Base-by-base conservation (phyloP, 2,888 invertebrate genomes). In the Cryptophagus acutangulus region DNA sequence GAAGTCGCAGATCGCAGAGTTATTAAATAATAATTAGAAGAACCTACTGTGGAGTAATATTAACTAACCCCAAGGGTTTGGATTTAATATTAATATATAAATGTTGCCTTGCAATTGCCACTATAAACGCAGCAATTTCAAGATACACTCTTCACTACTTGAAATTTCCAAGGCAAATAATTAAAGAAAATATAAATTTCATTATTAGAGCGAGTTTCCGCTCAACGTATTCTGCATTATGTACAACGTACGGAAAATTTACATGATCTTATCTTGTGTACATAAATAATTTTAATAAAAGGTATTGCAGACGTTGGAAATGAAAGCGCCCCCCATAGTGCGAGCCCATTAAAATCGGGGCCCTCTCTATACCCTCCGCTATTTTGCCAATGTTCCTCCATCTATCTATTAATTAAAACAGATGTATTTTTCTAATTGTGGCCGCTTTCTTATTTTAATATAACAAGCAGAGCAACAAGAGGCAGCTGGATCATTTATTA, bases 11-110 rank as follows among this genome's bases (percentile, higher is more conserved):
- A 57, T 61, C 26, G 26, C 26, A 54, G 49, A 51, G 60, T 68
- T 68, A 69, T 69, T 69, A 70, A 69, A 69, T 67, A 65, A 66
- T 68, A 67, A 69, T 69, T 69, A 68, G 63, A 40, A 49, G 58
- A 61, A 61, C 63, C 59, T 60, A 63, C 59, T 61, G 61, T 60
- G 61, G 51, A 54, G 61, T 59, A 60, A 57, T 64, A 63, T 62
- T 63, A 63, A 57, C 52, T 51, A 49, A 60, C 59, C 52, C 48
- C 49, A 47, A 54, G 62, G 63, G 61, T 55, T 53, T 55, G 50
- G 62, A 62, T 65, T 66, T 63, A 65, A 66, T 66, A 67, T n/a
- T n/a, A n/a, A n/a, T n/a, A n/a, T n/a, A n/a, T n/a, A 68, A 69
- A 55, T 54, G n/a, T n/a, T n/a, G n/a, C 54, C 54, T 53, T 53